A percentile compares a stretch with the other conserved stretches of the same genome.
Conservation (phyloP, 2,113 vertebrate genomes). For the Sialia sialis region DNA sequence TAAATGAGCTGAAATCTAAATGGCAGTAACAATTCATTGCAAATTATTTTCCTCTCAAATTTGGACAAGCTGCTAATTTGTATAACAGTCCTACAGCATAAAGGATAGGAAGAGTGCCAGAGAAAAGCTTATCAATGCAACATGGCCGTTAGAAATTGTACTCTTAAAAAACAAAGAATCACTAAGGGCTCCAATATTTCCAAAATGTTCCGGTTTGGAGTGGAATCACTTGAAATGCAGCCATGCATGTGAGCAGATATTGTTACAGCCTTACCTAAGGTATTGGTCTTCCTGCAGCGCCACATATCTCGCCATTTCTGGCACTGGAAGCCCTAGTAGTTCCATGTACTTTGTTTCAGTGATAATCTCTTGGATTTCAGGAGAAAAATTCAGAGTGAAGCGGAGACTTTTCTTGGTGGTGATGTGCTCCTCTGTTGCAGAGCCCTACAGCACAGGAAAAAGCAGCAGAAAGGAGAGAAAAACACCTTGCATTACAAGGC, state of each 20-base stretch:
- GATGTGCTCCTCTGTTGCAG: neutral
- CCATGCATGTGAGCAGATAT: neutral
- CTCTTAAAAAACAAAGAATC: neutral
- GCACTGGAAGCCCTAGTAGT: slow-evolving; percentile 76
- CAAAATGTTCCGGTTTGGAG: neutral
- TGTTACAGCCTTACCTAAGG: slow-evolving; percentile 68
- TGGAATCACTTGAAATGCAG: neutral
- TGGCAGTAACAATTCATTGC: neutral
- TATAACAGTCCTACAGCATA: neutral
- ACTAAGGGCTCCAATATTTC: neutral
- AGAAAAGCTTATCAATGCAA: neutral
- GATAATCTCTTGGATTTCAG: slow-evolving; percentile 80
- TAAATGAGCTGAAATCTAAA: neutral
- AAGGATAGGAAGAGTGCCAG: neutral
- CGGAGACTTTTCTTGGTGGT: neutral
- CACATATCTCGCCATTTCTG: slow-evolving; percentile 75
- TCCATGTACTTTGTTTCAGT: slow-evolving; percentile 83
- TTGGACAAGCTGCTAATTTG: neutral
- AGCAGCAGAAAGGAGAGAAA: neutral
- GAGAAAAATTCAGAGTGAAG: slow-evolving; percentile 83
- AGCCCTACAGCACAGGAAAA: neutral
- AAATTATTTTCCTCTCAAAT: neutral
- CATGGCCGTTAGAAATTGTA: neutral
- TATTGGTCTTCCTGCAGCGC: slow-evolving; percentile 83
- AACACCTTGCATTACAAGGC: neutral